Conservation (phyloP, 2,797 vertebrate species). For the Phrynocephalus guinanensis region DNA sequence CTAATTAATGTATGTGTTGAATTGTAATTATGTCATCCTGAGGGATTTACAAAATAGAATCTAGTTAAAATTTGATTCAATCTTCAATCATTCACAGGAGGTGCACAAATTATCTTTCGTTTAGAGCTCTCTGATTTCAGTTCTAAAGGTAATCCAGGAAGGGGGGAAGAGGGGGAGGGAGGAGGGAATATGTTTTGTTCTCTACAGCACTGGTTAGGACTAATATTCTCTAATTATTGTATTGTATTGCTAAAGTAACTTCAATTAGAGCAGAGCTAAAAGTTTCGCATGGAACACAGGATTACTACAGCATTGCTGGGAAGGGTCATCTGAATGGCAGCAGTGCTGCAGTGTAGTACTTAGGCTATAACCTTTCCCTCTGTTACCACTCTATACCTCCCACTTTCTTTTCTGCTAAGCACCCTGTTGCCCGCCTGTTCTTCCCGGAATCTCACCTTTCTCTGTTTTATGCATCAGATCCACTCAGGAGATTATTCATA, state of each 20-base stretch:
- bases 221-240: conserved; percentile 73
- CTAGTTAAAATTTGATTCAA: conserved; percentile 89
- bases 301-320: neutral
- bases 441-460: neutral
- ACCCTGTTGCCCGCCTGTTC: neutral
- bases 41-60: conserved; percentile 87
- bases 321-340: neutral
- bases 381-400: too few relatives aligned
- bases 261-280: conserved; percentile 43
- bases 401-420: neutral
- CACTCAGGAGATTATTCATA: too few relatives aligned
- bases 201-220: conserved; percentile 75
- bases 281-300: neutral
- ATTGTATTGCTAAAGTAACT: conserved; percentile 66
- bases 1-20: conserved; percentile 94
- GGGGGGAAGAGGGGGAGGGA: conserved; percentile 63
- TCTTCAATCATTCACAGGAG: conserved; percentile 80
- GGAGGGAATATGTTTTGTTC: conserved; percentile 75
- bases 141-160: conserved; percentile 77
- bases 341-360: neutral
- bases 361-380: neutral
- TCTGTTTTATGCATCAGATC: too few relatives aligned
- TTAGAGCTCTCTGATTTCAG: conserved; percentile 74
- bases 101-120: conserved; percentile 78
- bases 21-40: conserved; percentile 91